A percentile compares a stretch with the other conserved stretches of the same genome.
Conservation (phyloP, 2,113 vertebrate species). For the Platysternon megacephalum region DNA sequence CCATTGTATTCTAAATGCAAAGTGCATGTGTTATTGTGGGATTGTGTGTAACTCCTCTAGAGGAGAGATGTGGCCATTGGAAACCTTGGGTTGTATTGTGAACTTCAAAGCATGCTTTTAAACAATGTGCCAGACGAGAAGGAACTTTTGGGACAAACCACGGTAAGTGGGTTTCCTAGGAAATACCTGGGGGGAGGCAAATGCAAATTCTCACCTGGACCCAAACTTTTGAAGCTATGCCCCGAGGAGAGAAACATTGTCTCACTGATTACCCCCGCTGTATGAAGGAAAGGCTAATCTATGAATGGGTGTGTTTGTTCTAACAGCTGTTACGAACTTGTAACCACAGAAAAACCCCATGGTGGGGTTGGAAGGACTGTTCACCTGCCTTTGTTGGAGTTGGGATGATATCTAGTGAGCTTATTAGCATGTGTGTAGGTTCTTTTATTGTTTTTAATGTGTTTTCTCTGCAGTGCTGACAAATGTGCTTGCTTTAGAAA, state of each 20-base stretch:
- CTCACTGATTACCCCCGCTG: background rate
- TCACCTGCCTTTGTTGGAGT: background rate
- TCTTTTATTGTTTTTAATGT: background rate
- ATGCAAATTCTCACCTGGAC: background rate
- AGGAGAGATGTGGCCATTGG: background rate
- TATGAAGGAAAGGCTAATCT: background rate
- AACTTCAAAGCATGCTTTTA: background rate
- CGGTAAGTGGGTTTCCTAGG: background rate
- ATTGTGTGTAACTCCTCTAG: background rate
- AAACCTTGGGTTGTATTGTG: background rate
- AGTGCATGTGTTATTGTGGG: background rate
- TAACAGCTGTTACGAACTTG: background rate
- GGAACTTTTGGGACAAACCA: background rate
- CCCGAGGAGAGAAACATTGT: background rate
- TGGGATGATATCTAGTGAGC: background rate
- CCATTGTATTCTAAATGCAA: background rate
- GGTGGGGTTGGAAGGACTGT: background rate
- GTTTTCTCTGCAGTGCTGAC: background rate
- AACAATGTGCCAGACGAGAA: background rate
- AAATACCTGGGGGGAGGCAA: background rate
- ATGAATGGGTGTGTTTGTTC: background rate
- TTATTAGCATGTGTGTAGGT: background rate
- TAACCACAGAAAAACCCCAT: background rate
- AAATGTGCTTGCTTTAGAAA: too few relatives aligned
- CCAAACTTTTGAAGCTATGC: background rate